Evolutionary conservation across 2,797 vertebrate species (phyloP).

Genomic region (Ptychobarbus kaznakovi): DNA sequence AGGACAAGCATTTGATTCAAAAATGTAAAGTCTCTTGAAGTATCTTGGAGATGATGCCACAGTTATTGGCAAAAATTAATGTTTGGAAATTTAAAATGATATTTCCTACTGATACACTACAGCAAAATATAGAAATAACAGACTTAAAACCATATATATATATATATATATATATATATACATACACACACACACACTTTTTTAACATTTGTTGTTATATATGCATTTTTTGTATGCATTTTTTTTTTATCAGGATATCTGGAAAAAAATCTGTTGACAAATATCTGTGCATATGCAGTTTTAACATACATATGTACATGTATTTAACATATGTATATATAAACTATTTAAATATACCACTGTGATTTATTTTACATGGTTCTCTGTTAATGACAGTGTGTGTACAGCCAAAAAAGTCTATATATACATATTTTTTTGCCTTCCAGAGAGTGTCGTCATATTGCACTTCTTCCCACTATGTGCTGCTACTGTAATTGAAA

Average conservation of each 20-base stretch:
- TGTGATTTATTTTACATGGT: neutral
- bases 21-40: no score
- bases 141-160: no score
- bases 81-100: no score
- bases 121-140: no score
- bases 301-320: no score
- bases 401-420: neutral
- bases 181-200: neutral
- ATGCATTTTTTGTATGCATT: neutral
- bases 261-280: neutral
- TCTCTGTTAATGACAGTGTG: neutral
- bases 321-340: no score
- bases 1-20: neutral
- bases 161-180: no score
- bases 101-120: no score
- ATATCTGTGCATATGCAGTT: neutral
- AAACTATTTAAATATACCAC: neutral
- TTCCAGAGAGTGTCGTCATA: neutral
- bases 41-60: no score
- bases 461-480: slow-evolving; percentile 19
- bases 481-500: slow-evolving; percentile 44
- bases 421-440: neutral
- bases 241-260: neutral
- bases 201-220: neutral
- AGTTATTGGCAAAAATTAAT: no score